A percentile compares a stretch with the other conserved stretches of the same genome.
Conservation (phyloP, 1,140 invertebrate species). For the Cotesia glomerata region DNA sequence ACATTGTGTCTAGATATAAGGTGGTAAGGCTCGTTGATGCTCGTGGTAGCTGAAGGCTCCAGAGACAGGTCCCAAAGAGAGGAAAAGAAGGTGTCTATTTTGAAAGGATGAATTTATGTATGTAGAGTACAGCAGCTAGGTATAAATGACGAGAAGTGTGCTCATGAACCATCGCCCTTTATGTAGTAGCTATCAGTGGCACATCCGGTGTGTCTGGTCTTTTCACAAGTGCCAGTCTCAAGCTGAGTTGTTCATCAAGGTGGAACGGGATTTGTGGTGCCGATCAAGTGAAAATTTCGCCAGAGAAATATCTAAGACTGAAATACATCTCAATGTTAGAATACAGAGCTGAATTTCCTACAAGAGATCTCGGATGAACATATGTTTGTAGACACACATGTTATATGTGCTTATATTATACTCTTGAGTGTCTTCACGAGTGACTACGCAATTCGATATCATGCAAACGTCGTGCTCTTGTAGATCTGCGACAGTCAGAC, state of each 20-base stretch:
- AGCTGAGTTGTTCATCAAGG: too few species aligned
- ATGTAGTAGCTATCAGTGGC: neutral
- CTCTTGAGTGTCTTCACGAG: conserved; percentile 44
- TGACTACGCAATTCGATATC: conserved; percentile 60
- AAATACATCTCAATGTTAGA: neutral
- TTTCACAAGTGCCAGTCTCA: neutral
- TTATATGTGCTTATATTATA: neutral
- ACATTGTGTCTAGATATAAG: neutral
- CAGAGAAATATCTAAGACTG: neutral
- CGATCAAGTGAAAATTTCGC: conserved; percentile 11
- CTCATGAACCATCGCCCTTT: too few species aligned
- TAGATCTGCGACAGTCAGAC: conserved; percentile 13
- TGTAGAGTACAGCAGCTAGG: too few species aligned
- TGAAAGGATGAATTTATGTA: too few species aligned
- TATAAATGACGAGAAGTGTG: too few species aligned
- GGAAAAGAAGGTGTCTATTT: neutral
- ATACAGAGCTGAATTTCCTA: neutral
- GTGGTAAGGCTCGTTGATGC: too few species aligned
- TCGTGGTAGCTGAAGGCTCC: neutral
- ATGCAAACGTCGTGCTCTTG: conserved; percentile 22
- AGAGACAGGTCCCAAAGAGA: neutral
- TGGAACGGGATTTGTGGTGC: neutral
- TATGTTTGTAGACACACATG: neutral
- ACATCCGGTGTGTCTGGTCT: conserved; percentile 2
- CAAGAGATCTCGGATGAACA: neutral